phyloP scores from a whole-genome alignment of 1,140 invertebrate genomes.

The Yoshiicerus persimilis region DNA sequence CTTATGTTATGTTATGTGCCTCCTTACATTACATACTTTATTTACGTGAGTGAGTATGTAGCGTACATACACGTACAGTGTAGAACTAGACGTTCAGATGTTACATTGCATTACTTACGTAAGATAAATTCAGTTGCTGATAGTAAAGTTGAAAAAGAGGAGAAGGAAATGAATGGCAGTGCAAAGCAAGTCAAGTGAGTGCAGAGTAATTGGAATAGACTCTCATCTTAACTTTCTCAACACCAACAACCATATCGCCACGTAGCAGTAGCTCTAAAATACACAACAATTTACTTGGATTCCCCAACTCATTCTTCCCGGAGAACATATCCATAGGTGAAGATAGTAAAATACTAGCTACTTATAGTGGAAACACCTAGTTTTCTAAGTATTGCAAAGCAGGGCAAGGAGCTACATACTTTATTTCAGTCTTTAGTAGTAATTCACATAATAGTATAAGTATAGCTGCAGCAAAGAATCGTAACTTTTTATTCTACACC shows the following conservation, averaged over 20 bases:
- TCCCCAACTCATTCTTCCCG: neutral
- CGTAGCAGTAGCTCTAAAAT: neutral
- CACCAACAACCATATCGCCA: neutral
- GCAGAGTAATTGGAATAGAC: constrained; percentile 6
- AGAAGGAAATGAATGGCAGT: constrained; percentile 10
- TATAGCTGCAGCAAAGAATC: neutral
- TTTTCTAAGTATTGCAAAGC: neutral
- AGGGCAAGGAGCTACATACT: neutral
- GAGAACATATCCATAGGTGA: neutral
- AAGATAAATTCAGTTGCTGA: neutral
- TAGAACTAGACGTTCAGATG: neutral
- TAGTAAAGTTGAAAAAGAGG: neutral
- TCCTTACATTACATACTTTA: neutral
- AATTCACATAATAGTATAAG: too few species aligned
- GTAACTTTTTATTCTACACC: neutral
- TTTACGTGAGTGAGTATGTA: neutral
- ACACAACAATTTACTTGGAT: neutral
- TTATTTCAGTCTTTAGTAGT: too few species aligned
- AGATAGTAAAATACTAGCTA: neutral
- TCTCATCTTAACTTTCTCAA: neutral
- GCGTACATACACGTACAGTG: neutral
- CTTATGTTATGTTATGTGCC: neutral
- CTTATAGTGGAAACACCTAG: too few species aligned
- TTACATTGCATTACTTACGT: neutral
- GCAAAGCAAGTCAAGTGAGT: constrained; percentile 18